Evolutionary conservation across 2,888 invertebrate genomes (phyloP).

Genomic region (Thymelicus lineola): DNA sequence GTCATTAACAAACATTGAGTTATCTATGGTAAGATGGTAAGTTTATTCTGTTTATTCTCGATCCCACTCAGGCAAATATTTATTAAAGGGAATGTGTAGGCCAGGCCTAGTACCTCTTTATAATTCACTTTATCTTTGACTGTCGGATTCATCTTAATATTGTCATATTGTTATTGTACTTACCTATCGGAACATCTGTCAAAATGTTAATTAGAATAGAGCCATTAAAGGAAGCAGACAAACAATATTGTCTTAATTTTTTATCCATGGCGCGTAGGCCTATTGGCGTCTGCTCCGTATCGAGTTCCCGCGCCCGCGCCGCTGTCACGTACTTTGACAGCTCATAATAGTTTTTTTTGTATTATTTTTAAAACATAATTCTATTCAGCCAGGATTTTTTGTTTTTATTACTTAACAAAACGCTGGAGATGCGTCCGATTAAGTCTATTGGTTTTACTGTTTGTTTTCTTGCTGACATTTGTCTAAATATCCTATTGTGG

Average conservation of each 20-base stretch:
- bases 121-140: background rate
- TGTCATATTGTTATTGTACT: conserved; percentile 4
- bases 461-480: conserved; percentile 51
- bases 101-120: background rate
- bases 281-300: conserved; percentile 65
- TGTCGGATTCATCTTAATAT: conserved; percentile 1
- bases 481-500: conserved; percentile 33
- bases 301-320: conserved; percentile 75
- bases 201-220: conserved; percentile 20
- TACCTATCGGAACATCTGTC: background rate
- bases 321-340: conserved; percentile 73
- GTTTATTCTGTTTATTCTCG: too few relatives aligned
- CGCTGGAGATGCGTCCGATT: conserved; percentile 50
- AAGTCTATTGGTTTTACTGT: conserved; percentile 54
- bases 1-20: too few relatives aligned
- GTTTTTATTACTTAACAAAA: conserved; percentile 70
- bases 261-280: conserved; percentile 61
- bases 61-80: too few relatives aligned
- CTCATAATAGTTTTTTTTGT: conserved; percentile 60
- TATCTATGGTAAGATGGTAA: too few relatives aligned
- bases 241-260: conserved; percentile 51
- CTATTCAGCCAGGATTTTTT: conserved; percentile 59
- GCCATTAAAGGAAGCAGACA: conserved; percentile 36
- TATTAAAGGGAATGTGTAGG: background rate
- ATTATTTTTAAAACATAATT: conserved; percentile 61